phyloP scores from a whole-genome alignment of 2,797 vertebrate species.

The Leptodactylus fallax region DNA sequence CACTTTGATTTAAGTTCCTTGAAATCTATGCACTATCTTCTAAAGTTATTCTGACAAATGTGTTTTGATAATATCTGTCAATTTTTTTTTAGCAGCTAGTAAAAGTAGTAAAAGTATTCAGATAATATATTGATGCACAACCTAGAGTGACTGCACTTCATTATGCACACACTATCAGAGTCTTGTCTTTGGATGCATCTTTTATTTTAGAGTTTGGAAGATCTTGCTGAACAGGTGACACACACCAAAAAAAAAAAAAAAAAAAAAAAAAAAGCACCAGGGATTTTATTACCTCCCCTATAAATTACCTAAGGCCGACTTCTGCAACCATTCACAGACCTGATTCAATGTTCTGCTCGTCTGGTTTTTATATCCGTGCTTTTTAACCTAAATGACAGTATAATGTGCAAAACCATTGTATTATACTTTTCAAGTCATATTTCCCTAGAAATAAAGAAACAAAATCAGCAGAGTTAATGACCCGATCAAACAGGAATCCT shows the following conservation, averaged over 20 bases:
- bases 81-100: too few relatives aligned
- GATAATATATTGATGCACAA: too few relatives aligned
- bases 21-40: too few relatives aligned
- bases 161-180: too few relatives aligned
- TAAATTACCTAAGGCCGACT: slow-evolving; percentile 53
- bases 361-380: slow-evolving; percentile 64
- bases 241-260: background rate
- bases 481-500: slow-evolving; percentile 63
- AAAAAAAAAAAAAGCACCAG: background rate
- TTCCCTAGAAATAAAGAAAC: slow-evolving; percentile 65
- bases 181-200: too few relatives aligned
- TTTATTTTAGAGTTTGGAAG: background rate
- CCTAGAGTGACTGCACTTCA: background rate
- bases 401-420: slow-evolving; percentile 65
- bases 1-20: too few relatives aligned
- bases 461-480: slow-evolving; percentile 64
- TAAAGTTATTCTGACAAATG: too few relatives aligned
- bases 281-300: slow-evolving; percentile 50
- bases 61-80: too few relatives aligned
- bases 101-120: too few relatives aligned
- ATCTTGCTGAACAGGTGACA: slow-evolving; percentile 15
- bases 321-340: slow-evolving; percentile 54
- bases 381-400: slow-evolving; percentile 65
- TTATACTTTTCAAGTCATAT: slow-evolving; percentile 65
- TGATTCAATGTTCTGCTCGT: slow-evolving; percentile 64